These are phyloP conservation scores for Corythaeola cristata DNA, from an alignment of 2,113 vertebrate species.

Conservation along the genomic window DNA sequence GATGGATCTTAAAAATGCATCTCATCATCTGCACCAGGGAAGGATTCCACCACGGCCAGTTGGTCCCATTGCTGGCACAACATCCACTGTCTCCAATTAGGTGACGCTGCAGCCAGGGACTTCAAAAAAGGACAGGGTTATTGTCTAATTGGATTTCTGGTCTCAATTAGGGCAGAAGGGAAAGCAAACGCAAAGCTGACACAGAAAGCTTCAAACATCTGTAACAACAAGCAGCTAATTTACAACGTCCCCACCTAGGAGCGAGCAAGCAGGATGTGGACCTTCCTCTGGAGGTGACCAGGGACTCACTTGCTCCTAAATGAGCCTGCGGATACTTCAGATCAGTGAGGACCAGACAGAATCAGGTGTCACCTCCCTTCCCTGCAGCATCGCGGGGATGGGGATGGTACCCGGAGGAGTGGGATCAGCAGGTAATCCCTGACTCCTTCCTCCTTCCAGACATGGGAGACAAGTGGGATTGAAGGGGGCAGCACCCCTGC, in stretches of 20 bases:
- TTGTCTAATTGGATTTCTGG: conserved; percentile 58
- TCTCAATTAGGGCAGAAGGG: conserved; percentile 46
- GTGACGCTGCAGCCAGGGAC: background rate
- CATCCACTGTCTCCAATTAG: background rate
- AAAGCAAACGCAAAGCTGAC: background rate
- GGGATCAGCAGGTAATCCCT: background rate
- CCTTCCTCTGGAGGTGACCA: background rate
- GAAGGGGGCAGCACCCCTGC: background rate
- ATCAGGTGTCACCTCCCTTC: rapidly evolving
- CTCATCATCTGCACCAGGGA: background rate
- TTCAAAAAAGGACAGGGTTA: conserved; percentile 19
- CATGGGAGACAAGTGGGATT: background rate
- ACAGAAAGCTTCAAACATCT: conserved; percentile 6
- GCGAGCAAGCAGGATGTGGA: background rate
- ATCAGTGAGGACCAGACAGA: rapidly evolving
- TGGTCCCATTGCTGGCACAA: background rate
- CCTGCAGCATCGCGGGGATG: rapidly evolving
- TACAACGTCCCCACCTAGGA: background rate
- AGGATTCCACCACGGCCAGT: background rate
- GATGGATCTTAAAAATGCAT: background rate
- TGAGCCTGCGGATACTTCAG: rapidly evolving
- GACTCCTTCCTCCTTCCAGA: background rate
- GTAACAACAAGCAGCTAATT: conserved; percentile 10
- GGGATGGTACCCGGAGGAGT: background rate
- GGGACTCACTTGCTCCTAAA: background rate